Evolutionary conservation across 2,113 vertebrate species (phyloP).

Genomic region (Conger conger): DNA sequence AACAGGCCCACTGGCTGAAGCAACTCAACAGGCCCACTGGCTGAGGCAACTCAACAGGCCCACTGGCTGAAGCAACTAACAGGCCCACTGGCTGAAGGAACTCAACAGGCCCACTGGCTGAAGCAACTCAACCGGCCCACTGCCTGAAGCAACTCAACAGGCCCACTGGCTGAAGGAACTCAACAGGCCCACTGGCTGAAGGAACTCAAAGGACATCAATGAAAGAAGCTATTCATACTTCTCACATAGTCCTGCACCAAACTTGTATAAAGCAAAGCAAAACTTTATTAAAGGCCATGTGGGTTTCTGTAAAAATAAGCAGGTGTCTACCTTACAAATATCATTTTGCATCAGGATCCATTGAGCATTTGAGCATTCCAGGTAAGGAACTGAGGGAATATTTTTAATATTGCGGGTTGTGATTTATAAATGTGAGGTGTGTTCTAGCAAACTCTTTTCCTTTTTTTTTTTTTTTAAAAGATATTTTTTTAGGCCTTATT

Average conservation of each 20-base stretch:
- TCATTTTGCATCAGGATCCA: too few relatives aligned
- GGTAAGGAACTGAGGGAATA: too few relatives aligned
- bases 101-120: too few relatives aligned
- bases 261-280: neutral
- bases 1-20: neutral
- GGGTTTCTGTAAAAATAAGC: neutral
- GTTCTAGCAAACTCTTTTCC: neutral
- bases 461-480: too few relatives aligned
- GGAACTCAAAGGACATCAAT: neutral
- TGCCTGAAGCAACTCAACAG: too few relatives aligned
- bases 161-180: too few relatives aligned
- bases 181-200: neutral
- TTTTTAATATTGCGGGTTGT: neutral
- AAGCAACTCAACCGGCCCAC: too few relatives aligned
- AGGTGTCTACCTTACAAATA: neutral
- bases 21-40: too few relatives aligned
- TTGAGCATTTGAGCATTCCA: neutral
- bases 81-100: neutral
- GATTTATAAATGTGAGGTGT: neutral
- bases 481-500: too few relatives aligned
- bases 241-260: neutral
- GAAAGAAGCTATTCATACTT: neutral
- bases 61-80: neutral
- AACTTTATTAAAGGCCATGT: neutral
- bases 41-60: too few relatives aligned